Percentiles rank a stretch among this genome's conserved stretches.
These are phyloP conservation scores for Tetramorium bicarinatum DNA, from an alignment of 2,888 invertebrate genomes.

Conservation along the genomic window DNA sequence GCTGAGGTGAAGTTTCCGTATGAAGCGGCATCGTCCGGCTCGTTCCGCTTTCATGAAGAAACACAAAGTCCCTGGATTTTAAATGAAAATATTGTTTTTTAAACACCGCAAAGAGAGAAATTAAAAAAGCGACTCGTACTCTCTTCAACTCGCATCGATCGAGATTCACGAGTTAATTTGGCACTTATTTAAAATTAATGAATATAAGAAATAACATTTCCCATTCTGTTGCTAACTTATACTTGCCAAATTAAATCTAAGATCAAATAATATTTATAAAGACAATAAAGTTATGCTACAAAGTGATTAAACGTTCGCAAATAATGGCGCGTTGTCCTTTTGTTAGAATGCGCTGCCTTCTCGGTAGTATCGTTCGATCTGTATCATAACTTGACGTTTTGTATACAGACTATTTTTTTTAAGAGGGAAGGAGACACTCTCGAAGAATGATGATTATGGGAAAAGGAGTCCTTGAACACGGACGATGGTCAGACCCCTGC, in stretches of 20 bases:
- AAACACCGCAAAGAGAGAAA: background rate
- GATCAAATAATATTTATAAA: background rate
- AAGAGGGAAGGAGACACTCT: conserved; percentile 78
- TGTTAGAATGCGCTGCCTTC: background rate
- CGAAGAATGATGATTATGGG: conserved; percentile 82
- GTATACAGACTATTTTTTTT: conserved; percentile 73
- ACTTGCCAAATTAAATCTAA: background rate
- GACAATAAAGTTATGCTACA: background rate
- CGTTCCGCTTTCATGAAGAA: conserved; percentile 20
- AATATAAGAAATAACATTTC: background rate
- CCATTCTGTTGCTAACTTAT: background rate
- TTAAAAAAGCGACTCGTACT: conserved; percentile 3
- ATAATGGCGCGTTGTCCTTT: background rate
- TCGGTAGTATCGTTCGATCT: background rate
- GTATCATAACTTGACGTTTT: background rate
- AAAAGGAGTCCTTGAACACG: conserved; percentile 86
- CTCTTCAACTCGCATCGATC: background rate
- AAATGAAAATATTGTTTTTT: conserved; percentile 29
- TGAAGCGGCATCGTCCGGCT: conserved; percentile 36
- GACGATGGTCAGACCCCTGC: conserved; percentile 84
- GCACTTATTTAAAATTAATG: background rate
- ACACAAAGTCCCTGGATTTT: conserved; percentile 6
- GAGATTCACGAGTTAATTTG: background rate
- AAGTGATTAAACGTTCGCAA: background rate
- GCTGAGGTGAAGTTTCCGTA: conserved; percentile 69